Base-by-base conservation (phyloP, 2,797 vertebrate species). In the Enteromius viviparus region DNA sequence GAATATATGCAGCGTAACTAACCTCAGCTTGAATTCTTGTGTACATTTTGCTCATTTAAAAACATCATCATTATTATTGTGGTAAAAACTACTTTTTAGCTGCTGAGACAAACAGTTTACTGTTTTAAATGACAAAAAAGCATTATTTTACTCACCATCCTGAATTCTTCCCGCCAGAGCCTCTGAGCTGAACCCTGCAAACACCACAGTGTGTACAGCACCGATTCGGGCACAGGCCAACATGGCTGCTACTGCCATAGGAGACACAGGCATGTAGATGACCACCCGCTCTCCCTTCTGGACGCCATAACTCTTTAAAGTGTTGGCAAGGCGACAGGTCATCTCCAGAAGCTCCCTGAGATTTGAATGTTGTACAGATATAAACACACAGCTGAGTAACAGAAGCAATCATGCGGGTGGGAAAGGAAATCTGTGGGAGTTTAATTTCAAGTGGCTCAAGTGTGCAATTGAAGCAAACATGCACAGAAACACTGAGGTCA, bases 311-410 rank as follows among this genome's bases (percentile, higher is more conserved):
- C 94, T 95, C 90, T 95, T 96, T 77, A 99, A 86, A 0, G 95
- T 95, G 91, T 99, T 99, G 66, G 96, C 98, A 81, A 99, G 88
- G n/a, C 96, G 96, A 87, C 98, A 99, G 0, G 98, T 99, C 88
- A 93, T 94, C 87, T 99, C 97, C 93, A 97, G 91, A n/a, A 99
- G 89, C 84, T 99, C 95, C 91, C 98, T 99, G 88, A 42, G 15
- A 60, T 84, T 32, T 47, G 1, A 71, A 51, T 64, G 17, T 64
- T 65, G 6, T 55, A 55, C 40, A 62, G 21, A 40, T 64, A 49
- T 71, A 45, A 65, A 76, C 45, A 82, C 12, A 72, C 37, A 62
- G 17, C 51, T 80, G 51, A 80, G 49, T 42, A 70, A 80, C 55
- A 49, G 42, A 60, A 60, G 45, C 65, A 66, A 42, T 15, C 10